Percentiles rank a stretch among this genome's conserved stretches.
These are phyloP conservation scores for Mylabris sibirica DNA, from an alignment of 2,888 invertebrate genomes.

Conservation along the genomic window DNA sequence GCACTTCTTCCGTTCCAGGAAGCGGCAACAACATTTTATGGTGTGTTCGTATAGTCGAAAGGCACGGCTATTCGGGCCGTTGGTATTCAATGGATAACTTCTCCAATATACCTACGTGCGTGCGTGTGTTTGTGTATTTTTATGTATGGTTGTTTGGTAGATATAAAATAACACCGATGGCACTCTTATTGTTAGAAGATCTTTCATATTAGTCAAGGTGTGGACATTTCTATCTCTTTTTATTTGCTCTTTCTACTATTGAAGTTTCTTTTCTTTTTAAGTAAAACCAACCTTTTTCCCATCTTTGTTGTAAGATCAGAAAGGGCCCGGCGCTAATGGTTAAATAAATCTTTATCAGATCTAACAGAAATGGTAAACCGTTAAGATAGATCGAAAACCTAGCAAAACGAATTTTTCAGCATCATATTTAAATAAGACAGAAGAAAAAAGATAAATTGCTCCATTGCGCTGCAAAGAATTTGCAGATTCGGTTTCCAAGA, in stretches of 20 bases:
- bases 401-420: neutral
- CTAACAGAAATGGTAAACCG: neutral
- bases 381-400: neutral
- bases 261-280: neutral
- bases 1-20: constrained; percentile 39
- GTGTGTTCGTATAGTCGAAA: constrained; percentile 4
- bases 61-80: constrained; percentile 9
- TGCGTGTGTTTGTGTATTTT: neutral
- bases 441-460: neutral
- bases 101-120: neutral
- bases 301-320: constrained; percentile 5
- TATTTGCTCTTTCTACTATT: neutral
- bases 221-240: neutral
- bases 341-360: neutral
- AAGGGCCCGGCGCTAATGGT: neutral
- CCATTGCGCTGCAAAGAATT: constrained; percentile 16
- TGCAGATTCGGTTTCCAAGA: constrained; percentile 31
- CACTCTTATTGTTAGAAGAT: constrained; percentile 14
- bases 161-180: constrained; percentile 15
- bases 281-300: neutral
- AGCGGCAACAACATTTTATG: constrained; percentile 12
- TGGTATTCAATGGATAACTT: constrained; percentile 13
- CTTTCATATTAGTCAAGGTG: constrained; percentile 11
- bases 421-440: neutral
- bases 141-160: neutral